Evolutionary conservation across 2,113 vertebrate species (phyloP), one percentile per base, ranked within the genome.

Genomic region (Odocoileus hemionus): DNA sequence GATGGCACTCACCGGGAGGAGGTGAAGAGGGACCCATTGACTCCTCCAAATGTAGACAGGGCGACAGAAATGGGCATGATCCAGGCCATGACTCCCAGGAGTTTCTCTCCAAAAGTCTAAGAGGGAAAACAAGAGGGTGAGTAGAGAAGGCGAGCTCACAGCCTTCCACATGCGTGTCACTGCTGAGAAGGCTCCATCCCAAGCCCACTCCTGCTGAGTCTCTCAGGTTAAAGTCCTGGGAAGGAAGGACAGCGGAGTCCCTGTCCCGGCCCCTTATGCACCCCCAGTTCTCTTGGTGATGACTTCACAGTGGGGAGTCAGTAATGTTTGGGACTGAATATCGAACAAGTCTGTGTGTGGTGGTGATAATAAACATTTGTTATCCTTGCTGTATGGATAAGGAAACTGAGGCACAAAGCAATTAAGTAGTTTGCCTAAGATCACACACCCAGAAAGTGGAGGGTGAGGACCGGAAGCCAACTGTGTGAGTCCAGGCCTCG

Each of bases 51-150:
- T 86, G 99, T 99, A 95, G 99, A 99, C 61, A 99, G 99, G 82
- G 99, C 99, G 86, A 99, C 99, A 2, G 99, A 99, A 97, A 99
- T 99, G 98, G 99, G 99, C 99, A 99, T 99, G 98, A 99, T 99
- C 99, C 99, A 99, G 26, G 99, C 98, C 99, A 99, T 99, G 94
- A 99, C 99, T 5, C 99, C 99, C 57, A 99, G 98, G 80, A 99
- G 99, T 98, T 99, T 99, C 98, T 99, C 99, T 92, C 99, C 99
- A 95, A 99, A 99, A 7, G 99, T 99, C 99, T 99, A 98, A 91
- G 82, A 86, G 89, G 57, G 88, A 89, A 96, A 88, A 93, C 84
- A 64, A 89, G 33, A 33, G 26, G 26, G 15, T 61, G 30, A 96
- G 55, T 23, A 23, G 60, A 99, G 91, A 99, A 99, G 92, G 99